Base-by-base conservation (phyloP, 1,140 invertebrate species). In the Drosophila insularis region DNA sequence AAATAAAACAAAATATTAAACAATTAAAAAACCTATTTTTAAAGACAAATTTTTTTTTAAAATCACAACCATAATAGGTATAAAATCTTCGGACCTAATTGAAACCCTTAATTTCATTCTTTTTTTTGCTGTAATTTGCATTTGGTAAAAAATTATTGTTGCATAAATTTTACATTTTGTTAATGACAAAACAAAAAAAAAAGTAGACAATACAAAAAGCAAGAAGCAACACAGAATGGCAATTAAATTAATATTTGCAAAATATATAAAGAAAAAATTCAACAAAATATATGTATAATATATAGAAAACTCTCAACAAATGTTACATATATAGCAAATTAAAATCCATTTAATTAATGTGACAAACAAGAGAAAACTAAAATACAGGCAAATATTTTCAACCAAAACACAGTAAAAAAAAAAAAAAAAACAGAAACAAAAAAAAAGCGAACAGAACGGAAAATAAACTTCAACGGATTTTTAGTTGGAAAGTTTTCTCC, bases 231-330 rank as follows among this genome's bases (percentile, higher is more conserved):
- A 68, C 74, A 86, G 78, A 86, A 66, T 81, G 77, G 74, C 67
- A 85, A 85, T 85, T 85, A 78, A 85, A 86, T 85, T 86, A 86
- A 86, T 67, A 81, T 68, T 76, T 58, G 2, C 40, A 43, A 43
- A 54, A 39, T 31, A 14, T 19, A 63, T 50, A 65, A 62, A 23
- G 11, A 46, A 55, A 55, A 40, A 56, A 27, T 27, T 27, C 2
- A 27, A 43, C 63, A 50, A 31, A 2, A 23, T 39, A n/a, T 8
- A 59, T 37, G 46, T 19, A 59, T 32, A 27, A 66, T 13, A 43
- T n/a, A 39, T 74, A 19, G 43, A 50, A 50, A 50, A 50, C 43
- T 50, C 43, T 21, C 19, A 46, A 2, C 43, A 50, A 50, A 50
- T 56, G 55, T 56, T 56, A 50, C 54, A 43, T 55, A 43, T 55